These are phyloP conservation scores for Eulemur albifrons DNA, from an alignment of 2,797 vertebrate species.

Conservation along the genomic window DNA sequence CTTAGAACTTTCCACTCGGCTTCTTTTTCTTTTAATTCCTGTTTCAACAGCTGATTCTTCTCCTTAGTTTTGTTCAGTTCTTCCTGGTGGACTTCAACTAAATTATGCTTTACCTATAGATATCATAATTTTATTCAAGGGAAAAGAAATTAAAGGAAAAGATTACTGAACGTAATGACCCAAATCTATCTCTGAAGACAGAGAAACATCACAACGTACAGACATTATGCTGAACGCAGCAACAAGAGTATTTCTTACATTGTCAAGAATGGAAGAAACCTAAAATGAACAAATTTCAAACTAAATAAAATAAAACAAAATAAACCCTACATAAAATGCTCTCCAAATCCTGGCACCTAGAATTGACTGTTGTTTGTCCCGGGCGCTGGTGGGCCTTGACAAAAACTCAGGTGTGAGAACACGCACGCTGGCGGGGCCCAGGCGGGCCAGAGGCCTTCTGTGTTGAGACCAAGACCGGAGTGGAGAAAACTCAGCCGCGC, in stretches of 20 bases:
- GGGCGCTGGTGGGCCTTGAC: neutral
- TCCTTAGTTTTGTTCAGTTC: conserved; percentile 74
- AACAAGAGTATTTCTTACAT: neutral
- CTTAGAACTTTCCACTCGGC: conserved; percentile 75
- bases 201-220: neutral
- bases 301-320: neutral
- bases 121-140: neutral
- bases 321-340: neutral
- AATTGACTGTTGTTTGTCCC: neutral
- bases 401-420: neutral
- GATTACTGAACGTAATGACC: neutral
- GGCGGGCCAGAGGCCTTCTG: rapidly evolving
- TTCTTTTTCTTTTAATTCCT: conserved; percentile 72
- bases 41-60: conserved; percentile 73
- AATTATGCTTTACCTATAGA: conserved; percentile 72
- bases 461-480: too few species aligned
- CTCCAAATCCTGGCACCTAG: neutral
- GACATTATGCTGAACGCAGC: neutral
- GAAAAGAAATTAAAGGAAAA: neutral
- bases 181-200: neutral
- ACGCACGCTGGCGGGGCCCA: neutral
- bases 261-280: neutral
- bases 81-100: conserved; percentile 75
- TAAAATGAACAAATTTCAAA: neutral
- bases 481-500: neutral